Conservation (phyloP, 2,888 invertebrate genomes). For the Yponomeuta plumbellus region DNA sequence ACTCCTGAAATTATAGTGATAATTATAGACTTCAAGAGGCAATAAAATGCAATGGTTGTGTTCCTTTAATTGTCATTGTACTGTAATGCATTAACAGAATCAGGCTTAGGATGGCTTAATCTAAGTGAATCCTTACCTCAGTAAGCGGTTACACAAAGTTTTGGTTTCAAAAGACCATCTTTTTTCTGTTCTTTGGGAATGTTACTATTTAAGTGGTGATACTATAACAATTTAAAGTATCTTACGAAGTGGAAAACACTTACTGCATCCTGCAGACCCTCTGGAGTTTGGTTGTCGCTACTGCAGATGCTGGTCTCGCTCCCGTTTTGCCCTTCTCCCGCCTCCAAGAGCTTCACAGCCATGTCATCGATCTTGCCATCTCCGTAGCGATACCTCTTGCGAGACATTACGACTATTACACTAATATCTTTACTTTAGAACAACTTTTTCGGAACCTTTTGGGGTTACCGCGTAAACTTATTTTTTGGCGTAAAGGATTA, state of each 20-base stretch:
- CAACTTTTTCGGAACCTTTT: neutral
- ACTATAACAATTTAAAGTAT: neutral
- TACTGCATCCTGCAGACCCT: neutral
- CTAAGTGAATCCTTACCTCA: no score
- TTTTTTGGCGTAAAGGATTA: neutral
- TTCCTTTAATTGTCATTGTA: no score
- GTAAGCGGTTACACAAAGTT: no score
- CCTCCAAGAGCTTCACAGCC: conserved; percentile 40
- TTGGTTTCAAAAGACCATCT: no score
- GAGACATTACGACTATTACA: conserved; percentile 60
- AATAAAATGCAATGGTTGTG: no score
- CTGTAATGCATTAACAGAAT: no score
- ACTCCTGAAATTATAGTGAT: no score
- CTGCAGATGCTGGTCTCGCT: conserved; percentile 47
- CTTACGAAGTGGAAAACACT: neutral
- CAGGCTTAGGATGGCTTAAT: no score
- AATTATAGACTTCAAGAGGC: no score
- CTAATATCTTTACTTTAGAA: conserved; percentile 12
- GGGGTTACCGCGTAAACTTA: conserved; percentile 11
- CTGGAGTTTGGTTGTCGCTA: conserved; percentile 34
- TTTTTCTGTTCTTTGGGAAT: no score
- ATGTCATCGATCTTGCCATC: conserved; percentile 45
- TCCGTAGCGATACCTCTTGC: conserved; percentile 51
- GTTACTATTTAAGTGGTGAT: neutral
- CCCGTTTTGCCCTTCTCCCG: conserved; percentile 47